These are phyloP conservation scores for Thecophora atra DNA, from an alignment of 2,888 invertebrate genomes.

Conservation along the genomic window DNA sequence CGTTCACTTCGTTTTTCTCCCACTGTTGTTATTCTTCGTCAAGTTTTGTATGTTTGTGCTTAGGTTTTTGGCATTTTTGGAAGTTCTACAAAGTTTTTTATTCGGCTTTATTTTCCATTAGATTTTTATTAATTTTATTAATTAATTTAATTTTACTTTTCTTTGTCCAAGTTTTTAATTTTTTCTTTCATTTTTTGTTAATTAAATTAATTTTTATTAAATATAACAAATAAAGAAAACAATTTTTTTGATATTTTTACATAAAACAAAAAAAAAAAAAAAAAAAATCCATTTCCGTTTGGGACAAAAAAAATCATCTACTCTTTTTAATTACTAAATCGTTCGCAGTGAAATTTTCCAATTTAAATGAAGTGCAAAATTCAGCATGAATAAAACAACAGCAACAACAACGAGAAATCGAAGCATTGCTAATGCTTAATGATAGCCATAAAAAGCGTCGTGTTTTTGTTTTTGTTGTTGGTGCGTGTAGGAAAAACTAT, in stretches of 20 bases:
- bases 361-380: slow-evolving; percentile 5
- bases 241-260: slow-evolving; percentile 4
- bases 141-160: no score
- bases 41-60: background rate
- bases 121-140: no score
- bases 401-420: background rate
- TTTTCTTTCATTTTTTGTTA: no score
- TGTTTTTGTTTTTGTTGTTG: no score
- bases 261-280: no score
- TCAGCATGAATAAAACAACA: background rate
- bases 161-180: no score
- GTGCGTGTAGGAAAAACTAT: background rate
- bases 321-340: slow-evolving; percentile 19
- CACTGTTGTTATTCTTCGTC: background rate
- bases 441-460: slow-evolving; percentile 7
- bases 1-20: background rate
- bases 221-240: background rate
- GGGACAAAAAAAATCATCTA: background rate
- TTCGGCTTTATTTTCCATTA: no score
- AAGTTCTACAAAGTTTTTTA: background rate
- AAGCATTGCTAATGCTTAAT: slow-evolving; percentile 17
- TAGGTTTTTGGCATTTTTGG: background rate
- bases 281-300: background rate
- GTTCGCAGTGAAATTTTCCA: slow-evolving; percentile 10
- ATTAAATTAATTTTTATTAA: background rate